phyloP scores from a whole-genome alignment of 1,140 invertebrate species.

The Melipona quadrifasciata region DNA sequence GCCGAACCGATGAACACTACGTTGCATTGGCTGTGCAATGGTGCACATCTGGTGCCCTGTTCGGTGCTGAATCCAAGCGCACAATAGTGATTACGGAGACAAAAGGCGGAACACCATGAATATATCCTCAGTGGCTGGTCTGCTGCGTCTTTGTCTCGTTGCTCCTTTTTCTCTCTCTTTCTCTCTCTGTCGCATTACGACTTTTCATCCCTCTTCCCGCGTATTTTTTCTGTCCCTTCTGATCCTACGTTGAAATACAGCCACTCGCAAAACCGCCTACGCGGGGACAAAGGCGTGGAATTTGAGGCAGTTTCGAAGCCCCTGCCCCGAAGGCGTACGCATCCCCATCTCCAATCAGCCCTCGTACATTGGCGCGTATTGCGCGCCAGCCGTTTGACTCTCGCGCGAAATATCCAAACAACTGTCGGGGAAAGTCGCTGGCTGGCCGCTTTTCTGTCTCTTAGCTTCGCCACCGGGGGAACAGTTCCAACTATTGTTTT shows the following conservation, averaged over 20 bases:
- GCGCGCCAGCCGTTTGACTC: not conserved
- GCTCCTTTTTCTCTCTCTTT: not conserved
- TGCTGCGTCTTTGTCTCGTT: conserved; percentile 32
- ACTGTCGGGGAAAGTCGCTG: not conserved
- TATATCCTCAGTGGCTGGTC: conserved; percentile 43
- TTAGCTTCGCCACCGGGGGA: not conserved
- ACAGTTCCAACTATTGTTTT: conserved; percentile 24
- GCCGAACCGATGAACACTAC: conserved; percentile 49
- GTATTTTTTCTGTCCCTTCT: conserved; percentile 37
- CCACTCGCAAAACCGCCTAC: conserved; percentile 3
- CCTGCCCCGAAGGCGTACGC: not conserved
- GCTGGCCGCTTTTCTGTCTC: not conserved
- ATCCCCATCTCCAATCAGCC: not conserved
- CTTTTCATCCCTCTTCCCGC: conserved; percentile 35
- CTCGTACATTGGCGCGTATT: not conserved
- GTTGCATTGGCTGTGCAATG: conserved; percentile 55
- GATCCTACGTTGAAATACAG: conserved; percentile 14
- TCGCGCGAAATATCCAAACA: not conserved
- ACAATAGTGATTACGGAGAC: conserved; percentile 65
- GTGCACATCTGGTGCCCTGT: conserved; percentile 59
- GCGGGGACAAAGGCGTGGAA: conserved; percentile 20
- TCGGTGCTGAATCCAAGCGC: conserved; percentile 46
- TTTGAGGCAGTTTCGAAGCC: conserved; percentile 19
- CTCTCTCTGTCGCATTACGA: not conserved
- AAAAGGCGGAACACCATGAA: conserved; percentile 63